These are phyloP conservation scores for Struthidea cinerea DNA, from an alignment of 2,113 vertebrate species.

Conservation along the genomic window DNA sequence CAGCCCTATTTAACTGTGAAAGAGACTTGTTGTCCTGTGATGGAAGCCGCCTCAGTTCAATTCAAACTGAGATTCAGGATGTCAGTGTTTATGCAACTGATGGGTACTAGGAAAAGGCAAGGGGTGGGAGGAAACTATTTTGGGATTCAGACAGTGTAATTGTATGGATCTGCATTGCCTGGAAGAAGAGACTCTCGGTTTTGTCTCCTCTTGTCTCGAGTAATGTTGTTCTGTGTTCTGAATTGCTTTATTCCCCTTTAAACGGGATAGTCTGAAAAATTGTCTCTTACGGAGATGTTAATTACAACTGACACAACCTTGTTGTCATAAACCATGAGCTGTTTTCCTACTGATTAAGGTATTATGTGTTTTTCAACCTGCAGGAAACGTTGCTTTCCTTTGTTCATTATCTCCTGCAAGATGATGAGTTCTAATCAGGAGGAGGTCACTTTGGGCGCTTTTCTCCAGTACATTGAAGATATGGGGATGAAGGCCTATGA, in stretches of 20 bases:
- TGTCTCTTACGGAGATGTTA: neutral
- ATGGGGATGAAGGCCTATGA: conserved; percentile 92
- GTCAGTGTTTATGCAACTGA: neutral
- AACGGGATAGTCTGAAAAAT: neutral
- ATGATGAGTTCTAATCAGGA: conserved; percentile 93
- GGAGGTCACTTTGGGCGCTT: conserved; percentile 83
- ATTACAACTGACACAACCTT: neutral
- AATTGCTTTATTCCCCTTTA: neutral
- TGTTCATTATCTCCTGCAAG: conserved; percentile 80
- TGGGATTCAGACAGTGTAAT: neutral
- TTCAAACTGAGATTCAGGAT: neutral
- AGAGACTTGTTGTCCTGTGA: neutral
- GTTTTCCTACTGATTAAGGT: conserved; percentile 23
- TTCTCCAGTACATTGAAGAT: conserved; percentile 95
- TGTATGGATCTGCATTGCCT: neutral
- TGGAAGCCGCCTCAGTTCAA: neutral
- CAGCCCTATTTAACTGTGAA: neutral
- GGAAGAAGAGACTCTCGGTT: neutral
- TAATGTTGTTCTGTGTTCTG: neutral
- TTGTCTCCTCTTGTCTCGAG: neutral
- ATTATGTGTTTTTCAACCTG: conserved; percentile 44
- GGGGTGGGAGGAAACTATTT: neutral
- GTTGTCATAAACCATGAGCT: neutral
- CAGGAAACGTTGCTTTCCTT: conserved; percentile 80
- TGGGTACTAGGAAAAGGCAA: neutral